Base-by-base conservation (phyloP, 1,140 invertebrate genomes). In the Scaptomyza montana region DNA sequence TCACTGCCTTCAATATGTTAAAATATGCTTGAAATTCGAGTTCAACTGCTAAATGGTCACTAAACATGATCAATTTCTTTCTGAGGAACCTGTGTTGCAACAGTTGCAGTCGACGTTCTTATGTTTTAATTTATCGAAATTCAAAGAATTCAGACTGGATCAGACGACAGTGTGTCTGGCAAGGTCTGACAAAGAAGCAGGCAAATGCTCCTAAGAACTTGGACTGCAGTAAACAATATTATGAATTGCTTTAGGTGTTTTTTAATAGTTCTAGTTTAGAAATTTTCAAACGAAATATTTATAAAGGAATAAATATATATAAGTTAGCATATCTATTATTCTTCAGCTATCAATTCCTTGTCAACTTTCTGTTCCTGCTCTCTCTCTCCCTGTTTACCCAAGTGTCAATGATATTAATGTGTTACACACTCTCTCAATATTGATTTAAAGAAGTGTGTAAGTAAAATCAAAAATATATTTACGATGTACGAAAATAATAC, bases 11-110 rank as follows among this genome's bases (percentile, higher is more conserved):
- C 68, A 73, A 75, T 66, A 72, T 73, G 65, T 60, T 67, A 9
- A 50, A 65, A 67, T 54, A 78, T 72, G 56, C 5, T 55, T 72
- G 84, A 73, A 89, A 89, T 77, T 65, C 21, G 84, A 89, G 72
- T 69, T 62, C 19, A 57, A 61, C 51, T 36, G 54, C 28, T 43
- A 2, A 25, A 16, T 45, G 50, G 9, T 9, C 39, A 46, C 19
- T 33, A 56, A 10, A 19, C 19, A 19, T 36, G 19, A 16, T 41
- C 43, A 7, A 45, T 68, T 47, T 33, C 53, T 70, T 87, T 86
- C 77, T 61, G 41, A 49, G 45, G 67, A 82, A 80, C 53, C 45
- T 68, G 25, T n/a, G 49, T 13, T 51, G 71, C 74, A 77, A 80
- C 78, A 81, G 70, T 81, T 81, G 77, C 68, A 50, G 41, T n/a